These are phyloP conservation scores for Nemoura dubitans DNA, from an alignment of 2,888 invertebrate species.

Conservation along the genomic window DNA sequence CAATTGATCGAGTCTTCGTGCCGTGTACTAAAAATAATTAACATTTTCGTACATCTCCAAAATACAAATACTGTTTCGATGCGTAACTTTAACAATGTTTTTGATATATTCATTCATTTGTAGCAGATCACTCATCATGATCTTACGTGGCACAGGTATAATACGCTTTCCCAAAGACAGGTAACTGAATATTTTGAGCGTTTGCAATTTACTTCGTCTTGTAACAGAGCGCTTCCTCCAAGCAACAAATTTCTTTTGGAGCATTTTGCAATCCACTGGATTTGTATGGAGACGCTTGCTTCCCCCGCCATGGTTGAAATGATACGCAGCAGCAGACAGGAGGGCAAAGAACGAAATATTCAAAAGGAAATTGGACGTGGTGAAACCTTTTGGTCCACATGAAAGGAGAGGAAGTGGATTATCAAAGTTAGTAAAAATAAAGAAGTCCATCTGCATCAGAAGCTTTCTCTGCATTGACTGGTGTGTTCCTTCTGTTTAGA, in stretches of 20 bases:
- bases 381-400: constrained; percentile 38
- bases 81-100: no score
- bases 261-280: background rate
- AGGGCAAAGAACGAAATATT: constrained; percentile 21
- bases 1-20: no score
- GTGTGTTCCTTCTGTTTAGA: background rate
- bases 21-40: no score
- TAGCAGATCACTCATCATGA: no score
- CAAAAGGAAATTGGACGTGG: constrained; percentile 44
- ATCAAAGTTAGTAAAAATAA: constrained; percentile 30
- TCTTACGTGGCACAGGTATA: no score
- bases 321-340: background rate
- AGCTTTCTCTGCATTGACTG: constrained; percentile 18
- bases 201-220: background rate
- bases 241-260: background rate
- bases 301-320: background rate
- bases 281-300: background rate
- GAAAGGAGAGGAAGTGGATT: constrained; percentile 19
- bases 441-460: constrained; percentile 3
- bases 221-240: background rate
- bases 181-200: background rate
- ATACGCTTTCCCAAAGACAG: background rate
- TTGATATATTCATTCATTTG: no score
- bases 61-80: no score
- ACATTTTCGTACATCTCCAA: no score